A percentile compares a stretch with the other conserved stretches of the same genome.
Evolutionary conservation across 2,888 invertebrate species (phyloP).

Genomic region (Limnephilus lunatus): DNA sequence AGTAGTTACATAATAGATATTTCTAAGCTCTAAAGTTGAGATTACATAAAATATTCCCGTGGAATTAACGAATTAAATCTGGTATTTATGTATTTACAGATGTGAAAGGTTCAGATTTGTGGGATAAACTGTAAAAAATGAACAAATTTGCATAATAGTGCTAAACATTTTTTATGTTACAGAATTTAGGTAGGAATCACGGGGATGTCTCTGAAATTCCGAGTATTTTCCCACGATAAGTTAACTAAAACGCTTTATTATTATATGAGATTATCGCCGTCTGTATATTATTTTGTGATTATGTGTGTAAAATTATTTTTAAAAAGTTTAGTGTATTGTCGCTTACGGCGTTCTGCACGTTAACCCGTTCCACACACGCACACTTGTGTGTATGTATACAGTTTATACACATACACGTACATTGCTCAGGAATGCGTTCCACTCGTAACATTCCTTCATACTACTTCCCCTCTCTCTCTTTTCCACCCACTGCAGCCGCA

Average conservation of each 20-base stretch:
- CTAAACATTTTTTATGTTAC: background rate
- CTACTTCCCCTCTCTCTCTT: constrained; percentile 26
- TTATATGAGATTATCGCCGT: background rate
- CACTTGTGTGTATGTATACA: background rate
- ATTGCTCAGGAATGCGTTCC: constrained; percentile 57
- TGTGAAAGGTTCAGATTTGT: background rate
- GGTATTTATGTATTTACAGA: background rate
- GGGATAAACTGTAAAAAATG: background rate
- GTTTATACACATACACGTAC: constrained; percentile 25
- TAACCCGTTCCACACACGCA: constrained; percentile 14
- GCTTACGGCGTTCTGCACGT: constrained; percentile 28
- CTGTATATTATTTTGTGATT: background rate
- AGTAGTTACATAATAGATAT: background rate
- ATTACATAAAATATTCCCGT: background rate
- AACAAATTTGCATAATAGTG: background rate
- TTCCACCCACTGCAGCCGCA: constrained; percentile 18
- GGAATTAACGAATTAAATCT: background rate
- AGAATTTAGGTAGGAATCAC: background rate
- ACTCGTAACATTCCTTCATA: constrained; percentile 57
- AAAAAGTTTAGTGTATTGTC: background rate
- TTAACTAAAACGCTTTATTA: background rate
- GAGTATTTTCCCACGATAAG: background rate
- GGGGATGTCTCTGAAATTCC: background rate
- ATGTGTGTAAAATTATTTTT: background rate
- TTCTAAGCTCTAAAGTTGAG: background rate